Conservation (phyloP, 1,140 invertebrate species). For the Hetaerina americana region DNA sequence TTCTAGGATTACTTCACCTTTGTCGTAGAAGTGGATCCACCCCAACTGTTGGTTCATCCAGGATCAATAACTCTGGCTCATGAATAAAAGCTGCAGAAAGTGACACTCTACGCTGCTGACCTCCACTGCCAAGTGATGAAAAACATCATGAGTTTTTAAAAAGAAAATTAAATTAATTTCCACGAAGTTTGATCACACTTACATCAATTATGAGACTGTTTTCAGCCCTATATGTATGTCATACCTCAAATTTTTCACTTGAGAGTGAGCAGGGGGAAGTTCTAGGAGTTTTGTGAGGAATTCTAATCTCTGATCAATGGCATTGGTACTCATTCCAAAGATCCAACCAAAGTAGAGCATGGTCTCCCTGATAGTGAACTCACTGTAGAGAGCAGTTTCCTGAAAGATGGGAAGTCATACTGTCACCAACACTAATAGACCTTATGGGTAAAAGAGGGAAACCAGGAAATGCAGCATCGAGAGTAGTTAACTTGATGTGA, state of each 20-base stretch:
- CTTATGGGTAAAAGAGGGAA: slow-evolving; percentile 14
- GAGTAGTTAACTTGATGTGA: not conserved
- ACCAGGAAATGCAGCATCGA: not conserved
- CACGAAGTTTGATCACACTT: too few relatives aligned
- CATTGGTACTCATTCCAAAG: slow-evolving; percentile 56
- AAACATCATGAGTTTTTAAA: too few relatives aligned
- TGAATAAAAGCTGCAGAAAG: slow-evolving; percentile 77
- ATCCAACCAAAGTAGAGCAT: slow-evolving; percentile 85
- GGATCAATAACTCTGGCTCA: slow-evolving; percentile 77
- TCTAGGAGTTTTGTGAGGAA: slow-evolving; percentile 69
- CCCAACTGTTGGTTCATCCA: slow-evolving; percentile 88
- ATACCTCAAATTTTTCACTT: slow-evolving; percentile 71
- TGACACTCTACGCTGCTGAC: slow-evolving; percentile 78
- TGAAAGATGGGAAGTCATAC: too few relatives aligned
- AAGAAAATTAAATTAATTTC: too few relatives aligned
- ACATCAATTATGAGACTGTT: too few relatives aligned
- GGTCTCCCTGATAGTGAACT: slow-evolving; percentile 83
- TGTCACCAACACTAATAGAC: too few relatives aligned
- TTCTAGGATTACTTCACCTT: slow-evolving; percentile 26
- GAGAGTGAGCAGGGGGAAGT: slow-evolving; percentile 48
- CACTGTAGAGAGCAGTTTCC: slow-evolving; percentile 82
- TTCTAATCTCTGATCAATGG: slow-evolving; percentile 61
- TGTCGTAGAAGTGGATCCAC: slow-evolving; percentile 37
- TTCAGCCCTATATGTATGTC: too few relatives aligned
- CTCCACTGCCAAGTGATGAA: slow-evolving; percentile 49